Evolutionary conservation across 2,797 vertebrate species (phyloP).

Genomic region (Neoniphon sammara): DNA sequence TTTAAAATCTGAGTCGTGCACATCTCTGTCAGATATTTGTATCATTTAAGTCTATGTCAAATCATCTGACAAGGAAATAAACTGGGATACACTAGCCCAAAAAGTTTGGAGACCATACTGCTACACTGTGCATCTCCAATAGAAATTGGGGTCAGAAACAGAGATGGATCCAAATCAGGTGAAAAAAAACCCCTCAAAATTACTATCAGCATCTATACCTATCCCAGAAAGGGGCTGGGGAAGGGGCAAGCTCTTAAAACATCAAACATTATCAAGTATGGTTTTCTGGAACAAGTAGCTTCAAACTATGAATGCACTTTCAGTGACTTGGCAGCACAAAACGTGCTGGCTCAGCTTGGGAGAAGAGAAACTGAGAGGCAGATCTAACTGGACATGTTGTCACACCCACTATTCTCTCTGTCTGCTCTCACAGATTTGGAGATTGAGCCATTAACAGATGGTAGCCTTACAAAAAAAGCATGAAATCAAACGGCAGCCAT

Average conservation of each 20-base stretch:
- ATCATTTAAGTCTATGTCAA: background rate
- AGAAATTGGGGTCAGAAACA: slow-evolving; percentile 2
- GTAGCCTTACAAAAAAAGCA: slow-evolving; percentile 11
- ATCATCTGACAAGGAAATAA: background rate
- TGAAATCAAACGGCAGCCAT: slow-evolving; percentile 22
- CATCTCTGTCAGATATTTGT: background rate
- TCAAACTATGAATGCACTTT: slow-evolving; percentile 16
- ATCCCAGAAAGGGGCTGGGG: background rate
- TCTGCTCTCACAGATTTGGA: slow-evolving; percentile 22
- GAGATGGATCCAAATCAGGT: background rate
- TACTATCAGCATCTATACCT: slow-evolving; percentile 1
- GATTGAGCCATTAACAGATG: slow-evolving; percentile 44
- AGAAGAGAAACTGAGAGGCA: slow-evolving; percentile 25
- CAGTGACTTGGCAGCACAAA: slow-evolving; percentile 32
- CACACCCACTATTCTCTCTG: slow-evolving; percentile 18
- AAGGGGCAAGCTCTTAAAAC: slow-evolving; percentile 13
- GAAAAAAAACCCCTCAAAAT: background rate
- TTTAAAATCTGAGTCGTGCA: no score
- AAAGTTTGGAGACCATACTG: background rate
- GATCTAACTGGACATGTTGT: slow-evolving; percentile 29
- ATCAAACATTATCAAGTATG: slow-evolving; percentile 10
- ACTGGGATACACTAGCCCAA: background rate
- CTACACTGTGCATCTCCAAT: background rate
- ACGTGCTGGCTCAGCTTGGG: slow-evolving; percentile 27
- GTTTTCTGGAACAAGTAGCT: slow-evolving; percentile 15